Base-by-base conservation (phyloP, 2,888 invertebrate genomes). In the Alloplasta piceator region DNA sequence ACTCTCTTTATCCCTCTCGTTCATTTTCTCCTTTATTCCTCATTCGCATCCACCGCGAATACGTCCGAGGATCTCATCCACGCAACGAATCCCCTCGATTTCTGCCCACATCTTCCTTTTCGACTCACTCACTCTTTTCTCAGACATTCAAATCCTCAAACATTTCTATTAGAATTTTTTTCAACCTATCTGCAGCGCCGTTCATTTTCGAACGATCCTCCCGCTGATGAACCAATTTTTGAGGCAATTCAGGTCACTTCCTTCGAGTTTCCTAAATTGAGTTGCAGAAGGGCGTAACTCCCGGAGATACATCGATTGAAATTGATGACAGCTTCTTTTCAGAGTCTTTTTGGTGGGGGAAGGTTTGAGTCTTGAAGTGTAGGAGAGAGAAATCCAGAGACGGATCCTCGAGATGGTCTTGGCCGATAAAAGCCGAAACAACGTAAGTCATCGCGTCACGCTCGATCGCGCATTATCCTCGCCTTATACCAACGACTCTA, bases 401-500 rank as follows among this genome's bases (percentile, higher is more conserved):
- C 14, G 9, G 50, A n/a, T 4, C 1, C 39, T 61, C n/a, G 56
- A 66, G 81, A 81, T 81, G 52, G 73, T 77, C 74, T 73, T 60
- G 70, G 41, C 58, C 74, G 81, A 81, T 81, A 81, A 26, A 26
- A 81, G 66, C 64, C 81, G 73, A 76, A 76, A 76, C 81, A 81
- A 81, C 81, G 78, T 81, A 78, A 81, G 81, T 78, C 77, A 81
- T 78, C 77, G 77, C 73, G 77, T 81, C 70, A 74, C 78, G 81
- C 68, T 81, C 70, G 81, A 81, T 78, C 81, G 81, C 77, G 66
- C 70, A 74, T 81, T 78, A 81, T 81, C 43, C 73, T 68, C 64
- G 64, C 41, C 60, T 55, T 67, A n/a, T 26, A 26, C 38, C 68
- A 56, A 63, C 64, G 63, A 58, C 52, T 58, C 39, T 58, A 16